Evolutionary conservation across 2,797 vertebrate genomes (phyloP).

Genomic region (Macrochelys suwanniensis): DNA sequence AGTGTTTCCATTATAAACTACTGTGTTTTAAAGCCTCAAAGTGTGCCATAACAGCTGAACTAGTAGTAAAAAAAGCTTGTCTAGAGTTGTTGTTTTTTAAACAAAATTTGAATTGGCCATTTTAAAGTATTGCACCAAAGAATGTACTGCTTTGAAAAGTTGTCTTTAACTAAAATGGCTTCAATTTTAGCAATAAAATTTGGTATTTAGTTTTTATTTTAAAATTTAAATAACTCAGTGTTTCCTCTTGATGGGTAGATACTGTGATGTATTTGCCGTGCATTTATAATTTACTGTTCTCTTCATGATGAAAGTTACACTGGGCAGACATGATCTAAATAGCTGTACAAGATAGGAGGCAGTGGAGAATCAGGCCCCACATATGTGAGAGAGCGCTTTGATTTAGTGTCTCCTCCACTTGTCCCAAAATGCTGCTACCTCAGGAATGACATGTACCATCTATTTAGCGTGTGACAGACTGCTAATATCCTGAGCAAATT

Average conservation of each 20-base stretch:
- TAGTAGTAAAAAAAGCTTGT: conserved; percentile 65
- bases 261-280: conserved; percentile 49
- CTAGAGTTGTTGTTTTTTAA: conserved; percentile 38
- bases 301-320: background rate
- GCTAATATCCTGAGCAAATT: background rate
- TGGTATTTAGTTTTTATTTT: conserved; percentile 46
- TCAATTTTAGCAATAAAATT: conserved; percentile 20
- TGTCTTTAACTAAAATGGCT: conserved; percentile 42
- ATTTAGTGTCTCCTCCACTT: conserved; percentile 41
- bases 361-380: conserved; percentile 25
- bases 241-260: conserved; percentile 17
- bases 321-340: background rate
- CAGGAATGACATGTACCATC: background rate
- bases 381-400: background rate
- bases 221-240: conserved; percentile 29
- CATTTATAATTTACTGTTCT: background rate
- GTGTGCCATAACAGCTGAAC: conserved; percentile 49
- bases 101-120: conserved; percentile 55
- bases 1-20: conserved; percentile 74
- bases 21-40: conserved; percentile 68
- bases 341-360: conserved; percentile 32
- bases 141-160: conserved; percentile 45
- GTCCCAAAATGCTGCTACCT: conserved; percentile 23
- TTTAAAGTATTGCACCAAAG: conserved; percentile 58
- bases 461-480: background rate